Conservation (phyloP, 2,113 vertebrate genomes). For the Chroicocephalus ridibundus region DNA sequence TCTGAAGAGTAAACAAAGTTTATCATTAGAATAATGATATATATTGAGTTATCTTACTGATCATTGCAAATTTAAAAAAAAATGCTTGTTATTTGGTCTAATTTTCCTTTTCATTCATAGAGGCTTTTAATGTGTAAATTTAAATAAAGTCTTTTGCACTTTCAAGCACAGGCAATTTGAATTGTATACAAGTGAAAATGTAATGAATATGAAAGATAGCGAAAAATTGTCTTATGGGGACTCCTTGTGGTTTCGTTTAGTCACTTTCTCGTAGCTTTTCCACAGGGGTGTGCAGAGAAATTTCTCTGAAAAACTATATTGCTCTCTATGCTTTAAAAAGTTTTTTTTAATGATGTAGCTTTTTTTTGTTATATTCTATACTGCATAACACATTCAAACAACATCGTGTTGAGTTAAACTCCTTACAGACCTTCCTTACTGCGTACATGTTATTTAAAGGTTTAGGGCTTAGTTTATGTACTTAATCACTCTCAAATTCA, state of each 20-base stretch:
- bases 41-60: not conserved
- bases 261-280: not conserved
- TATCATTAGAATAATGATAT: not conserved
- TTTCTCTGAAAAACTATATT: not conserved
- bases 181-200: slow-evolving; percentile 4
- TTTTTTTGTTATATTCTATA: not conserved
- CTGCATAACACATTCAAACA: not conserved
- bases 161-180: not conserved
- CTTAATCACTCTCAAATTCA: not conserved
- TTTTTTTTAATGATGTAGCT: not conserved
- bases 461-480: not conserved
- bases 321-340: not conserved
- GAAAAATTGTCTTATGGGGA: slow-evolving; percentile 44
- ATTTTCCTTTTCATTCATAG: slow-evolving; percentile 11
- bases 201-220: not conserved
- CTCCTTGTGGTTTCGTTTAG: slow-evolving; percentile 63
- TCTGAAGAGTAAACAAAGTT: not conserved
- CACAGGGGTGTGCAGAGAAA: not conserved
- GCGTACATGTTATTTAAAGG: not conserved
- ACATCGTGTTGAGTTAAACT: not conserved
- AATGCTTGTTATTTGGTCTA: not conserved
- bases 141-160: slow-evolving; percentile 14
- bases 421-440: not conserved
- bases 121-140: not conserved
- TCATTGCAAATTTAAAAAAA: not conserved